phyloP scores from a whole-genome alignment of 2,797 vertebrate genomes.

The Falco peregrinus region DNA sequence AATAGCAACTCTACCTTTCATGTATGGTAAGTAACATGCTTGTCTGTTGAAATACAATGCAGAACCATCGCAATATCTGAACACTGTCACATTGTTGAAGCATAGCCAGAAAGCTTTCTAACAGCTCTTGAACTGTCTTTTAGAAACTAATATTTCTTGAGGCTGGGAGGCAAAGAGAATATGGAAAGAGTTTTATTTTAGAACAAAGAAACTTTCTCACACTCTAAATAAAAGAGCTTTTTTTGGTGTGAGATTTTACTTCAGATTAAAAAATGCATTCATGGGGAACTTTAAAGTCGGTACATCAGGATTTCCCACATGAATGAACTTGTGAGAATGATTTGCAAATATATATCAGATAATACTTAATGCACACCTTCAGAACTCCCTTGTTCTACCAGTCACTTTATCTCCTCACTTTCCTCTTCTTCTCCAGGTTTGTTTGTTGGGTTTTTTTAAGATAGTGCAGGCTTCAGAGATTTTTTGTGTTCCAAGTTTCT shows the following conservation, averaged over 20 bases:
- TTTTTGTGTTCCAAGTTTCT: background rate
- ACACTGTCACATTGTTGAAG: background rate
- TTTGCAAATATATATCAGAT: constrained; percentile 29
- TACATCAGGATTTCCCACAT: constrained; percentile 26
- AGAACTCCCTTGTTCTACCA: background rate
- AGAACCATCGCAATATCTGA: background rate
- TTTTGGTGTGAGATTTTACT: background rate
- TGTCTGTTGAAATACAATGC: background rate
- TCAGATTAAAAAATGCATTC: constrained; percentile 38
- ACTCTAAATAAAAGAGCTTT: background rate
- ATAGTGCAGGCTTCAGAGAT: background rate
- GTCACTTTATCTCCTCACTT: background rate
- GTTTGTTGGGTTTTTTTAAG: background rate
- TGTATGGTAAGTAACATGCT: background rate
- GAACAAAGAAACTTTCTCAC: background rate
- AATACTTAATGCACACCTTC: constrained; percentile 17
- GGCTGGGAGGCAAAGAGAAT: background rate
- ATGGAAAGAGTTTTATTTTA: background rate
- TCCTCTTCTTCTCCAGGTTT: background rate
- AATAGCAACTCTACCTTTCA: background rate
- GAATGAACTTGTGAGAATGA: background rate
- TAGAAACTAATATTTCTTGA: background rate
- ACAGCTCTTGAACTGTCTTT: background rate
- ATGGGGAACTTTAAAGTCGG: constrained; percentile 13
- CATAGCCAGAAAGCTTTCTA: background rate